Percentiles rank a stretch among this genome's conserved stretches.
phyloP scores from a whole-genome alignment of 2,797 vertebrate genomes.

The Pseudotriccus pelzelni region DNA sequence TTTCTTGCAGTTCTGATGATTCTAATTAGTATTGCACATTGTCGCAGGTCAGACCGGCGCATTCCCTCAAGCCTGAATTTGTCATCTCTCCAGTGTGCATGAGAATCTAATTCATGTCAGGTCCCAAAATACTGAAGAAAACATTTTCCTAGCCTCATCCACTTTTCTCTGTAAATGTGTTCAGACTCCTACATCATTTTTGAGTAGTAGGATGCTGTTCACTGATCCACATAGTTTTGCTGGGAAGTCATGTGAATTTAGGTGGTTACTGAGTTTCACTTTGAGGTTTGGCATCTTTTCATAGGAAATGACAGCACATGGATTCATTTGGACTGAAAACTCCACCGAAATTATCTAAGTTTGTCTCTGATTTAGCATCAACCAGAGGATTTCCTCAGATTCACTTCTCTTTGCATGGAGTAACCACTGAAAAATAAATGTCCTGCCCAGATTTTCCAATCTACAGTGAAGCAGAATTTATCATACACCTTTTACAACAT shows the following conservation, averaged over 20 bases:
- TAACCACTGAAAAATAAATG: neutral
- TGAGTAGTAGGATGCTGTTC: neutral
- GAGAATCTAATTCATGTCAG: neutral
- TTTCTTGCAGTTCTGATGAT: neutral
- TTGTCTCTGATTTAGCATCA: neutral
- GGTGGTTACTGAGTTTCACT: neutral
- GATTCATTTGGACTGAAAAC: neutral
- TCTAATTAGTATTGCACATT: neutral
- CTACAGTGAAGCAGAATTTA: neutral
- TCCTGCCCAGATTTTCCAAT: neutral
- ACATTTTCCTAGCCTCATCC: neutral
- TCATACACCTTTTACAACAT: neutral
- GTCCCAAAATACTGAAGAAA: neutral
- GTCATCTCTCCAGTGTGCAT: neutral
- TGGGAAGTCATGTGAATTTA: neutral
- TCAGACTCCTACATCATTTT: neutral
- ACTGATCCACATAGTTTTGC: neutral
- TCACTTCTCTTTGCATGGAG: neutral
- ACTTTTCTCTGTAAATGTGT: neutral
- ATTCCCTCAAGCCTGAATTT: neutral
- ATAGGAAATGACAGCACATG: neutral
- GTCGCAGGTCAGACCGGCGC: neutral
- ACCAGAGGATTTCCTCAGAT: neutral
- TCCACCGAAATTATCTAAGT: neutral
- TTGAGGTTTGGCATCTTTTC: neutral